Evolutionary conservation across 2,888 invertebrate species (phyloP).

Genomic region (Deroplatys truncata): DNA sequence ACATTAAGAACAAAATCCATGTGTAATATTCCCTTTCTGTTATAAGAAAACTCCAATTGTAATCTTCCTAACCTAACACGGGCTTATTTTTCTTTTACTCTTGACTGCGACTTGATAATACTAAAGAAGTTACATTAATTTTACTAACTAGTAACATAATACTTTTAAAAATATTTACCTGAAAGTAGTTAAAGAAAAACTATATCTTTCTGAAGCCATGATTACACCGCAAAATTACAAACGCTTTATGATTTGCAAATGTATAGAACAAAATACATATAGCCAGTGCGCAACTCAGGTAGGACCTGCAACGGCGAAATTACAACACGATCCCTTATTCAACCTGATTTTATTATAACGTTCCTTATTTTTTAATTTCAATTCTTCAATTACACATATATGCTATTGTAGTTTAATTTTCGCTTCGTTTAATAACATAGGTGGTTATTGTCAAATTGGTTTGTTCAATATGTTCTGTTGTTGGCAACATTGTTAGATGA

Average conservation of each 20-base stretch:
- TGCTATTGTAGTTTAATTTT: neutral
- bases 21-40: neutral
- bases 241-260: neutral
- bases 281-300: neutral
- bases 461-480: neutral
- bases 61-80: neutral
- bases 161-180: constrained; percentile 51
- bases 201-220: constrained; percentile 94
- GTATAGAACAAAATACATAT: neutral
- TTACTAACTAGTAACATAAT: neutral
- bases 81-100: neutral
- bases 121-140: neutral
- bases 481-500: neutral
- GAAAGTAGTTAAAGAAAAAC: constrained; percentile 90
- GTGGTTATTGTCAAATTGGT: neutral
- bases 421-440: neutral
- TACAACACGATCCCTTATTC: too few relatives aligned
- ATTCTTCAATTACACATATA: neutral
- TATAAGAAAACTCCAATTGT: neutral
- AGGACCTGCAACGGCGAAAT: too few relatives aligned
- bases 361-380: too few relatives aligned
- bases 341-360: too few relatives aligned
- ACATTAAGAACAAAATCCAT: neutral
- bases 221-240: constrained; percentile 53
- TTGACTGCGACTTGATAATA: neutral